phyloP scores from a whole-genome alignment of 1,140 invertebrate genomes.

The Anadara kagoshimensis region DNA sequence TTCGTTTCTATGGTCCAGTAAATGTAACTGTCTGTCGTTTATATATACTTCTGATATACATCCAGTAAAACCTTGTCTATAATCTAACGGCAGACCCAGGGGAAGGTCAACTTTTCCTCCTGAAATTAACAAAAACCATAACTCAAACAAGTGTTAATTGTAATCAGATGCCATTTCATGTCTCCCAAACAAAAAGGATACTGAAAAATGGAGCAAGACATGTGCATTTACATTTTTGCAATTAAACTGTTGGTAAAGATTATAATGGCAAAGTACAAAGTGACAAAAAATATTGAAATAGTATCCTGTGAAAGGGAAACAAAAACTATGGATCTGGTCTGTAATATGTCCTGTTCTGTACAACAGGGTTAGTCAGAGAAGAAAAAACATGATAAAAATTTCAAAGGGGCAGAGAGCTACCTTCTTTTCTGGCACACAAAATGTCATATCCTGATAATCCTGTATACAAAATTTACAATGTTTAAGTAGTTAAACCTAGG shows the following conservation, averaged over 20 bases:
- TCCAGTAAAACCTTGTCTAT: slow-evolving; percentile 79
- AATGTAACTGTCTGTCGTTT: slow-evolving; percentile 58
- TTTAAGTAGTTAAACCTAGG: not conserved
- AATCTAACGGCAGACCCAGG: slow-evolving; percentile 76
- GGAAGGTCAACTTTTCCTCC: slow-evolving; percentile 78
- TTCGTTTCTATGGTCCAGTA: slow-evolving; percentile 52
- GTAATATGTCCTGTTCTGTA: no score
- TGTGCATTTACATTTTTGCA: not conserved
- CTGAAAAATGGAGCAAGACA: not conserved
- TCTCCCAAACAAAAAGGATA: not conserved
- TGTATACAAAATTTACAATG: no score
- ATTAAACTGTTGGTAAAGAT: not conserved
- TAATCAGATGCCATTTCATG: not conserved
- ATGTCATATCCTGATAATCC: no score
- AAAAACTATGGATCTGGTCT: no score
- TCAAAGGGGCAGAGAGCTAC: no score
- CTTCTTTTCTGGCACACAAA: no score
- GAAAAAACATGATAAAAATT: no score
- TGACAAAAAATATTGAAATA: no score
- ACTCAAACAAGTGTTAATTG: not conserved
- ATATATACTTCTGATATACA: slow-evolving; percentile 75
- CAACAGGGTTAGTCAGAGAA: no score
- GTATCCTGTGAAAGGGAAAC: no score
- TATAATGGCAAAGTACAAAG: not conserved
- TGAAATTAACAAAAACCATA: slow-evolving; percentile 53